Base-by-base conservation (phyloP, 2,888 invertebrate genomes). In the Lymantria monacha region DNA sequence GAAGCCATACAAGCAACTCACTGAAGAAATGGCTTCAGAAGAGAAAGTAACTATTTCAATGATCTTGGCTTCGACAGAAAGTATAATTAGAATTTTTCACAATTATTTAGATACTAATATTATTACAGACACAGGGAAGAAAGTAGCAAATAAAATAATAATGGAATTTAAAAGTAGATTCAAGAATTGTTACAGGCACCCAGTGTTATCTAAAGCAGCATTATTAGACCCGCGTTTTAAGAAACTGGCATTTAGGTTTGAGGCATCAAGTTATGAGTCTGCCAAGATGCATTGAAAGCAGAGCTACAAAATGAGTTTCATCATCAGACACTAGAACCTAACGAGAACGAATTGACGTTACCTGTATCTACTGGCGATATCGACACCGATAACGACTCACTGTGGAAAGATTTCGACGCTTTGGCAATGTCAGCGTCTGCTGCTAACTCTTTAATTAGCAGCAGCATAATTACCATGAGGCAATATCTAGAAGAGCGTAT, bases 131-230 rank as follows among this genome's bases (percentile, higher is more conserved):
- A 22, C 2, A 22, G 22, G 22, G 22, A 5, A 22, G 5, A 22
- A 22, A 22, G 22, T 22, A 7, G 37, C 38, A 43, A 46, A 43
- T 37, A 51, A 44, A 41, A 59, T 63, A 54, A 9, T 57, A 38
- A 63, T 49, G 12, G 62, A 64, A 57, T 67, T 65, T 49, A 63
- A 64, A 61, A 60, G 42, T 50, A 63, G 60, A 30, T 67, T 65
- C 63, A 59, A 46, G n/a, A 62, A 64, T 57, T 62, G 59, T 66
- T 58, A 61, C 53, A 64, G 59, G 61, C 64, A 64, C 59, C 60
- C 56, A 38, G 53, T 45, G 53, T 56, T 58, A 50, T 63, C 46
- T 46, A 46, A 46, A 49, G 53, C 53, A 46, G 53, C 43, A 38
- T 8, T 47, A 31, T 49, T 49, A 49, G 49, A 38, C 40, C 44